These are phyloP conservation scores for Bombus pascuorum DNA, from an alignment of 1,140 invertebrate species.

Conservation along the genomic window DNA sequence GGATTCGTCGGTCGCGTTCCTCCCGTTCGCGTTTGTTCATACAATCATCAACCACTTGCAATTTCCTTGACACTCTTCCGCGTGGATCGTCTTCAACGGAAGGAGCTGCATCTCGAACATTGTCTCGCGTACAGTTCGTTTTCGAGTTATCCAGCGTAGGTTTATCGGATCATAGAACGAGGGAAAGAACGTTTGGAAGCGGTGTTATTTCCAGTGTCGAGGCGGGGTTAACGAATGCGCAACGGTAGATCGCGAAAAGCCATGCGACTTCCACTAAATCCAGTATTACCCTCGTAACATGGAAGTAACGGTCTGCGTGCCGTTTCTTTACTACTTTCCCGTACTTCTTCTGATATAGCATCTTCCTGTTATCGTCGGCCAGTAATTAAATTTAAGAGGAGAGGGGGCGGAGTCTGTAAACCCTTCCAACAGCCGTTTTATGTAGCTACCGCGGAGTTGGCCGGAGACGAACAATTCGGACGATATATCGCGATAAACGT, in stretches of 20 bases:
- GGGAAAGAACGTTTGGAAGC: no score
- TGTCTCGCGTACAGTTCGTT: no score
- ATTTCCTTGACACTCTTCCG: neutral
- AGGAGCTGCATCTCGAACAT: no score
- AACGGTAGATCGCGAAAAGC: neutral
- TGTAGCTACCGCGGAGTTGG: neutral
- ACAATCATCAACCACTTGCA: neutral
- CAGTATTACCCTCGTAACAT: slow-evolving; percentile 46
- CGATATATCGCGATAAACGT: slow-evolving; percentile 26
- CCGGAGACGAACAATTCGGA: slow-evolving; percentile 12
- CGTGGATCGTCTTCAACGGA: neutral
- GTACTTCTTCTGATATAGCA: slow-evolving; percentile 30
- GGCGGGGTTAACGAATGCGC: slow-evolving; percentile 24
- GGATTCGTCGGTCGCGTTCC: slow-evolving; percentile 2
- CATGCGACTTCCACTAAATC: slow-evolving; percentile 12
- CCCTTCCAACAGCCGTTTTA: slow-evolving; percentile 18
- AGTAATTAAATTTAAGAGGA: slow-evolving; percentile 45
- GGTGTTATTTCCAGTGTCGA: no score
- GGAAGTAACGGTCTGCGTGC: neutral
- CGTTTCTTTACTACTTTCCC: slow-evolving; percentile 16
- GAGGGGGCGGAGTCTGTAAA: neutral
- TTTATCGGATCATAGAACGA: neutral
- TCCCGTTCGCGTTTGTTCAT: no score
- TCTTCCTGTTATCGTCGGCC: slow-evolving; percentile 14
- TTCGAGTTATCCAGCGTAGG: no score